Evolutionary conservation across 2,113 vertebrate genomes (phyloP), one percentile per base, ranked within the genome.

Genomic region (Perca flavescens): DNA sequence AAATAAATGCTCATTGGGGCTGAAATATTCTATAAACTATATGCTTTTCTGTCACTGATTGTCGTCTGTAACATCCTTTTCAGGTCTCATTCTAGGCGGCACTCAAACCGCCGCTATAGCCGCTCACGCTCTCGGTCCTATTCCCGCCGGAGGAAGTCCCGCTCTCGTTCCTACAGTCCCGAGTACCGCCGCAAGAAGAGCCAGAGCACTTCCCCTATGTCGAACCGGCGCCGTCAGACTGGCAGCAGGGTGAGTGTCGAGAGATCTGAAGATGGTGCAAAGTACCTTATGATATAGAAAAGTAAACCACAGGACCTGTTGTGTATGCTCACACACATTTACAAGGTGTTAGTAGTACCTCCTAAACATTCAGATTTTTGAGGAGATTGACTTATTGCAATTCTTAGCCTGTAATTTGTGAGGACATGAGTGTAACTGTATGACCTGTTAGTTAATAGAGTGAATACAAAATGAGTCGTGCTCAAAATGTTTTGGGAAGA

Each of bases 141-240:
- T 85, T 97, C 96, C 79, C 95, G 96, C 25, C 96, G 95, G 85
- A 97, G 95, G 80, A 96, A 96, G 74, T 97, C 97, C 82, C 96
- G 96, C 77, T 97, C 97, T 89, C 96, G 95, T 80, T 98, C 97
- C 0, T 96, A 96, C 72, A 97, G 96, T 0, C 96, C 96, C 12
- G 97, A 98, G 5, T 96, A 96, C 88, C 95, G 96, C 0, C 96
- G 97, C 61, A 95, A 94, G 84, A 96, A 95, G 87, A 98, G 97
- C 93, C 96, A 96, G 78, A 99, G 97, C 88, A 95, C 95, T 40
- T 99, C 97, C 46, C 97, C 97, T 10, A 96, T 96, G 95, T 98
- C 97, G 46, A 97, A 95, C 93, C 95, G 96, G 28, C 96, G 96
- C 83, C 94, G 95, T 72, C 96, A 97, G 82, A 94, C 95, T 77